phyloP scores from a whole-genome alignment of 2,113 vertebrate species.

The Spilogale gracilis region DNA sequence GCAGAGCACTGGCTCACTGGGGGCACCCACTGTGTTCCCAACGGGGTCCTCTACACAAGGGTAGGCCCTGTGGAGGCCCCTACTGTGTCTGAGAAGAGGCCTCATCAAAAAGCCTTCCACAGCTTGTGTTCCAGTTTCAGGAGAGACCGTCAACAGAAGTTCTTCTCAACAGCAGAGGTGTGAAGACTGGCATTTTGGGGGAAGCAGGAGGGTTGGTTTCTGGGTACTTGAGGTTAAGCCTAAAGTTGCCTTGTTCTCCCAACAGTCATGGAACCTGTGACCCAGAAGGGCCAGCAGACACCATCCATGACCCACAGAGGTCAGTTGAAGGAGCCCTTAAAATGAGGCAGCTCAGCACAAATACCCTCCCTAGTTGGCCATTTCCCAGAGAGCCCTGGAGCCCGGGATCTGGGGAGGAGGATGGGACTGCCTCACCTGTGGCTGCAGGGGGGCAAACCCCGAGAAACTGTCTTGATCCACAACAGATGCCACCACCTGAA shows the following conservation, averaged over 20 bases:
- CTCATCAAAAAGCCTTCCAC: background rate
- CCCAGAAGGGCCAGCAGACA: background rate
- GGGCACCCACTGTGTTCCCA: background rate
- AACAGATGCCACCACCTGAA: constrained; percentile 95
- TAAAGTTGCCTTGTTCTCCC: background rate
- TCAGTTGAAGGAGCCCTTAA: background rate
- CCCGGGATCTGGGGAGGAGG: accelerated
- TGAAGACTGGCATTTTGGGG: background rate
- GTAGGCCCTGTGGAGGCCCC: background rate
- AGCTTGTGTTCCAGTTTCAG: background rate
- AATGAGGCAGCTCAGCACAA: background rate
- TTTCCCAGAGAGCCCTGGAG: background rate
- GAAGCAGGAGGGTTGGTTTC: background rate
- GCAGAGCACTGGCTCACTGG: too few relatives aligned
- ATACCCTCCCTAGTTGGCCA: accelerated
- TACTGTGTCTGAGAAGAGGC: background rate
- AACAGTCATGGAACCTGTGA: background rate
- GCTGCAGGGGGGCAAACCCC: constrained; percentile 97
- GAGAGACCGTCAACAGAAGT: background rate
- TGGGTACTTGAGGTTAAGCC: background rate
- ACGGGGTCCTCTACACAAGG: background rate
- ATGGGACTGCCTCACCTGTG: constrained; percentile 89
- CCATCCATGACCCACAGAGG: accelerated
- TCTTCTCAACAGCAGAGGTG: background rate
- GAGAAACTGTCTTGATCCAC: constrained; percentile 95